Percentiles rank a stretch among this genome's conserved stretches.
phyloP scores from a whole-genome alignment of 1,140 invertebrate species.

The Drosophila novamexicana region DNA sequence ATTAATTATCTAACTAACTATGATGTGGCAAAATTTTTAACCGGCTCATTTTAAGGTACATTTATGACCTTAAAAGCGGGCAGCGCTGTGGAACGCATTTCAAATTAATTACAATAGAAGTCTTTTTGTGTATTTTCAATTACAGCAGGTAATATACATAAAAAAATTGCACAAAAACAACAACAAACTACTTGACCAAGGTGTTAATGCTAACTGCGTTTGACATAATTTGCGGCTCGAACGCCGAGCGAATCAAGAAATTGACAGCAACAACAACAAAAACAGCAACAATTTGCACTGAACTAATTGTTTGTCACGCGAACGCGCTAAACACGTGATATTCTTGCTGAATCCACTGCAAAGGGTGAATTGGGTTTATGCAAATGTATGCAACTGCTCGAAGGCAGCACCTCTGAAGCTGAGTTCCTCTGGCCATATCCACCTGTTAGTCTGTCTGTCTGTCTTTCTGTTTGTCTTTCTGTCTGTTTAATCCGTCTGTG shows the following conservation, averaged over 20 bases:
- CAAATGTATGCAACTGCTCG: too few species aligned
- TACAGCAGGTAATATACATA: constrained; percentile 53
- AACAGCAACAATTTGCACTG: constrained; percentile 25
- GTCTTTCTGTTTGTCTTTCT: too few species aligned
- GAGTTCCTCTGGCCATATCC: too few species aligned
- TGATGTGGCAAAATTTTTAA: constrained; percentile 30
- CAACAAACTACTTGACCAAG: constrained; percentile 49
- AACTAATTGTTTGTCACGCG: constrained; percentile 58
- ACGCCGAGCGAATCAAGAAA: constrained; percentile 31
- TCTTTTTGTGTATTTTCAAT: constrained; percentile 10
- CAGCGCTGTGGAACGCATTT: constrained; percentile 3
- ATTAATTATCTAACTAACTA: constrained; percentile 19
- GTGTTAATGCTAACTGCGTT: constrained; percentile 62
- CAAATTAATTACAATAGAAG: constrained; percentile 35
- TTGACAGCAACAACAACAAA: constrained; percentile 16
- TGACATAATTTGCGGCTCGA: constrained; percentile 42
- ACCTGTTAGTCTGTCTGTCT: too few species aligned
- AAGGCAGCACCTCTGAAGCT: too few species aligned
- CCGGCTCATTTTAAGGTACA: constrained; percentile 1
- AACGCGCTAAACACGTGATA: constrained; percentile 32
- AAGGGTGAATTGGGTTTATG: too few species aligned
- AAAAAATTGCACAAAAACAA: neutral
- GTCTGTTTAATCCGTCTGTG: too few species aligned
- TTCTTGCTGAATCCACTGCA: neutral
- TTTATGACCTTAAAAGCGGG: constrained; percentile 6